phyloP scores from a whole-genome alignment of 2,113 vertebrate species.

The Mungos mungo region DNA sequence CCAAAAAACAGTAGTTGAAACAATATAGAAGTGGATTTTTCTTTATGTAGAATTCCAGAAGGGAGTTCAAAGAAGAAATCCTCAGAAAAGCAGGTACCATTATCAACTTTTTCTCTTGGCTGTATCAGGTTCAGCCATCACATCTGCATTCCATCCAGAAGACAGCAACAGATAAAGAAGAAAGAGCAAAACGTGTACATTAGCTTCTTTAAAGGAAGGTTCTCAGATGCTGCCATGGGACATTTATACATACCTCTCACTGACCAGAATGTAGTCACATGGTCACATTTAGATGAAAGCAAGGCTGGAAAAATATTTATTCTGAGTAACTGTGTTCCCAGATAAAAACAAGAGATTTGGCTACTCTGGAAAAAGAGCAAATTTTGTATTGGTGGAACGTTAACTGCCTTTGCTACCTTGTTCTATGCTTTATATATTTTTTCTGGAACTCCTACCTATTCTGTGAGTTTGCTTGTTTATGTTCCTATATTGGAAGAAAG shows the following conservation, averaged over 20 bases:
- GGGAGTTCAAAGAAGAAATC: background rate
- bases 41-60: slow-evolving; percentile 18
- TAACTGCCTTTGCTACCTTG: background rate
- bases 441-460: background rate
- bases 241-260: background rate
- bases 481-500: background rate
- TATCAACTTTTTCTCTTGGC: background rate
- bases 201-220: background rate
- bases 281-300: background rate
- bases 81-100: background rate
- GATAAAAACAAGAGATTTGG: background rate
- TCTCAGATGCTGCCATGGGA: background rate
- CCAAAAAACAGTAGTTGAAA: background rate
- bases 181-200: background rate
- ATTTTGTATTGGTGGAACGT: background rate
- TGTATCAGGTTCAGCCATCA: background rate
- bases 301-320: background rate
- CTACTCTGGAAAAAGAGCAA: background rate
- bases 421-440: background rate
- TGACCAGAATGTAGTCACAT: background rate
- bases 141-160: background rate
- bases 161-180: background rate
- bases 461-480: background rate
- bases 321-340: background rate
- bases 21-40: slow-evolving; percentile 15